phyloP scores from a whole-genome alignment of 2,113 vertebrate genomes.

The Malurus melanocephalus region DNA sequence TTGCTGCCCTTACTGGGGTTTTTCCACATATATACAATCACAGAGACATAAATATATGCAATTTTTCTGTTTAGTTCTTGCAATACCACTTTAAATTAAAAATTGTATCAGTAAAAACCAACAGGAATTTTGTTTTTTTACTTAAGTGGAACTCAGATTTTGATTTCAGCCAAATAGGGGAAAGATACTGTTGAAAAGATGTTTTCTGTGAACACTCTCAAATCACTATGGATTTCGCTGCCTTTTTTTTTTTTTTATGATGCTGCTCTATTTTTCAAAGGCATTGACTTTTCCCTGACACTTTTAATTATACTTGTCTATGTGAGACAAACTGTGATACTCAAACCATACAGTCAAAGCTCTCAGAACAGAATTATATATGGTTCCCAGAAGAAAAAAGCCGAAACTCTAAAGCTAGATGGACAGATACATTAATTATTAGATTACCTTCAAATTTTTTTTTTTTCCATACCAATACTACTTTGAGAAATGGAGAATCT shows the following conservation, averaged over 20 bases:
- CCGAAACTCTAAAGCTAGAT: slow-evolving; percentile 1
- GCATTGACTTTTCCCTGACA: slow-evolving; percentile 21
- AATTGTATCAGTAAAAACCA: background rate
- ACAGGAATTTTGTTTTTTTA: background rate
- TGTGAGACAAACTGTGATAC: background rate
- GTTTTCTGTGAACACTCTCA: background rate
- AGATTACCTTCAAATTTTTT: background rate
- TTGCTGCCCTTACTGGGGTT: background rate
- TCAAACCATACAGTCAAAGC: slow-evolving; percentile 1
- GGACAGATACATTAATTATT: slow-evolving; percentile 16
- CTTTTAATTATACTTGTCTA: slow-evolving; percentile 30
- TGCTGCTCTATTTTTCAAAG: background rate
- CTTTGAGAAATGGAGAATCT: background rate
- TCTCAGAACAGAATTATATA: background rate
- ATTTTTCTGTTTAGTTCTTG: background rate
- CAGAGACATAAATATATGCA: background rate
- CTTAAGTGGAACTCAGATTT: background rate
- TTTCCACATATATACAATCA: background rate
- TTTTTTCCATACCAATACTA: background rate
- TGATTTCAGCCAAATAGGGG: background rate
- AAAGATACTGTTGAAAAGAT: background rate
- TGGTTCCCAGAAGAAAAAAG: background rate
- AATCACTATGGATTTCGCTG: background rate
- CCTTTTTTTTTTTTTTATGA: background rate
- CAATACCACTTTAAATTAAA: background rate